Percentiles rank a stretch among this genome's conserved stretches.
Evolutionary conservation across 2,113 vertebrate genomes (phyloP).

Genomic region (Istiophorus platypterus): DNA sequence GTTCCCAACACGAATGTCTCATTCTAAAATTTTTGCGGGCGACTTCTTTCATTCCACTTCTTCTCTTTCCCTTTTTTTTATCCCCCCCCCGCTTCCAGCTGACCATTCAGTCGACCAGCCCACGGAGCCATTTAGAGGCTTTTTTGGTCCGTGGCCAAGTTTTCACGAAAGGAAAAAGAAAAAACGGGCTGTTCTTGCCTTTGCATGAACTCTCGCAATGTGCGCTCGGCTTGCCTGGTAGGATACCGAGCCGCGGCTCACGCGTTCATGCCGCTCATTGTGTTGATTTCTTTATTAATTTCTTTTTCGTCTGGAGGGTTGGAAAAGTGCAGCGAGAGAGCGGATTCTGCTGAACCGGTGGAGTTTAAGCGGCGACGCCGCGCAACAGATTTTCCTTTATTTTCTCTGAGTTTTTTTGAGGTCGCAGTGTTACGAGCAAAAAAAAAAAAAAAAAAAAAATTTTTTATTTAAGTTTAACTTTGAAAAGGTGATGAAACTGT

Average conservation of each 20-base stretch:
- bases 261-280: constrained; percentile 17
- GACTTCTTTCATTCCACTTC: constrained; percentile 30
- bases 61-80: background rate
- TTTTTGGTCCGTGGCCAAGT: constrained; percentile 59
- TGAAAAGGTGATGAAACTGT: too few species aligned
- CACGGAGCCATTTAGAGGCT: constrained; percentile 49
- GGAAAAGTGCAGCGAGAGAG: too few species aligned
- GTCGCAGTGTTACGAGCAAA: background rate
- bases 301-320: constrained; percentile 23
- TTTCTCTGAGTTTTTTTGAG: constrained; percentile 11
- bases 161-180: too few species aligned
- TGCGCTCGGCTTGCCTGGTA: constrained; percentile 42
- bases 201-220: too few species aligned
- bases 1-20: too few species aligned
- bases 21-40: constrained; percentile 27
- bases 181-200: too few species aligned
- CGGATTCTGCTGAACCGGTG: too few species aligned
- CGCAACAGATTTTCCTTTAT: constrained; percentile 20
- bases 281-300: constrained; percentile 47
- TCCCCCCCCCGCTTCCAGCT: constrained; percentile 56
- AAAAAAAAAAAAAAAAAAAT: too few species aligned
- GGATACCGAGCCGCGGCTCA: constrained; percentile 35
- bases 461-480: too few species aligned
- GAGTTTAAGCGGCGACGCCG: constrained; percentile 14
- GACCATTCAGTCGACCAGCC: constrained; percentile 47